Evolutionary conservation across 2,113 vertebrate genomes (phyloP).

Genomic region (Casuarius casuarius): DNA sequence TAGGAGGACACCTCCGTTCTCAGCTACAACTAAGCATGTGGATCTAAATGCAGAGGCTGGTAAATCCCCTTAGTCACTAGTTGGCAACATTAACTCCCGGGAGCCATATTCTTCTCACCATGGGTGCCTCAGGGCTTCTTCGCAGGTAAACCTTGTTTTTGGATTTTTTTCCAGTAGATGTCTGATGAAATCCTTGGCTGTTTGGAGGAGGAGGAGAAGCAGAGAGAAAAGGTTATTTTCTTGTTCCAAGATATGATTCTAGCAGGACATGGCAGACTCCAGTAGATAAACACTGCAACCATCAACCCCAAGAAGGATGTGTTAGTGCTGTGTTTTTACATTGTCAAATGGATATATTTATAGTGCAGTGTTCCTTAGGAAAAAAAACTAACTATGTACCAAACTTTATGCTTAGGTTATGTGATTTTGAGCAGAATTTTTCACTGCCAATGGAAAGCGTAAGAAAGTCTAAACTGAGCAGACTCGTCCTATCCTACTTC

Average conservation of each 20-base stretch:
- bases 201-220: constrained; percentile 3
- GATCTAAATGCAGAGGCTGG: accelerated
- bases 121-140: constrained; percentile 88
- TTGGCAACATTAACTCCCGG: too few species aligned
- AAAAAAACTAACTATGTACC: neutral
- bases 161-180: constrained; percentile 91
- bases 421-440: neutral
- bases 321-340: accelerated
- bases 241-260: accelerated
- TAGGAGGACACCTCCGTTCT: neutral
- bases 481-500: neutral
- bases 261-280: accelerated
- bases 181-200: constrained; percentile 93
- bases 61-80: accelerated
- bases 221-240: neutral
- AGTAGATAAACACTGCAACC: neutral
- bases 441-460: neutral
- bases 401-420: neutral
- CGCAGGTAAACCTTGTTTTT: constrained; percentile 83
- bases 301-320: neutral
- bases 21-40: accelerated
- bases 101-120: constrained; percentile 78
- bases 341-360: neutral
- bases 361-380: neutral
- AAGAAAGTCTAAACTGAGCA: neutral